Conservation (phyloP, 1,140 invertebrate species). For the Melipona quadrifasciata region DNA sequence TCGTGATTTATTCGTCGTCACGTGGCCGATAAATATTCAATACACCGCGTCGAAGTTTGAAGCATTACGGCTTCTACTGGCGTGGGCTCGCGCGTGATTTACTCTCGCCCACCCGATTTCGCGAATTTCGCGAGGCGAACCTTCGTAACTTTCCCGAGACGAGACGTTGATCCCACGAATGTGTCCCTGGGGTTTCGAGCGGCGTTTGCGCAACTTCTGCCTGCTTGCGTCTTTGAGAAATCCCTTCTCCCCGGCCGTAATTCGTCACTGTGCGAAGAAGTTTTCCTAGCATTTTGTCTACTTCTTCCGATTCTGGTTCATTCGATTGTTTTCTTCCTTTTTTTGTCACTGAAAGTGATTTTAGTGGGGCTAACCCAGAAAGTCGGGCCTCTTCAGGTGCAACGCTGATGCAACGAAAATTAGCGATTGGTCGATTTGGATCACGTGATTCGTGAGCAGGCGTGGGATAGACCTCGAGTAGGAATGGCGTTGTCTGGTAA, state of each 20-base stretch:
- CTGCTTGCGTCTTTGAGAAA: neutral
- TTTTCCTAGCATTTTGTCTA: too few relatives aligned
- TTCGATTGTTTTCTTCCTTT: neutral
- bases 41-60: constrained; percentile 20
- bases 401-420: too few relatives aligned
- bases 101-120: constrained; percentile 16
- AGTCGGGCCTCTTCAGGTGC: too few relatives aligned
- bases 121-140: constrained; percentile 1
- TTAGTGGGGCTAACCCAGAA: too few relatives aligned
- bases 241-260: neutral
- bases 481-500: too few relatives aligned
- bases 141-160: constrained; percentile 23
- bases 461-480: too few relatives aligned
- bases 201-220: neutral
- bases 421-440: too few relatives aligned
- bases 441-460: too few relatives aligned
- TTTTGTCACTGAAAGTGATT: too few relatives aligned
- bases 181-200: constrained; percentile 17
- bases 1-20: neutral
- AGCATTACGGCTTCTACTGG: constrained; percentile 18
- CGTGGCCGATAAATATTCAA: constrained; percentile 23
- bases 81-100: constrained; percentile 35
- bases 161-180: constrained; percentile 29
- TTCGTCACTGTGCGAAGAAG: constrained; percentile 8
- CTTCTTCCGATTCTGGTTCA: too few relatives aligned